phyloP scores from a whole-genome alignment of 2,888 invertebrate species.

The Drosophila gaucha region DNA sequence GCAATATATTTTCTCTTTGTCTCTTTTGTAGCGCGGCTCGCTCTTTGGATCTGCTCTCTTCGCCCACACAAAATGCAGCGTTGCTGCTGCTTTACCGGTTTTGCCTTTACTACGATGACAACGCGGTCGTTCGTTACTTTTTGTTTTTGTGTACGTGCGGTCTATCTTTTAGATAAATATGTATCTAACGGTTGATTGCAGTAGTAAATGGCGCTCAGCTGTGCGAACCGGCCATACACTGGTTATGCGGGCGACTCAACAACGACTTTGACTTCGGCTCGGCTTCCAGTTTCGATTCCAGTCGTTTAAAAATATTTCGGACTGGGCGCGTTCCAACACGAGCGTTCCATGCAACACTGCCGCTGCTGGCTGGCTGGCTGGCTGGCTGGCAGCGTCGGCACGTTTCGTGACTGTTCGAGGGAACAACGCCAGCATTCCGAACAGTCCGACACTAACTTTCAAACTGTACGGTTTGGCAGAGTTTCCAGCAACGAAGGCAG shows the following conservation, averaged over 20 bases:
- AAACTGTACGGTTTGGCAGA: conserved; percentile 83
- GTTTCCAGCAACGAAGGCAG: conserved; percentile 57
- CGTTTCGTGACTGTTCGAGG: conserved; percentile 49
- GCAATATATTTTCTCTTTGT: conserved; percentile 11
- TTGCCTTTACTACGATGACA: conserved; percentile 51
- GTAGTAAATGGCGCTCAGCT: conserved; percentile 73
- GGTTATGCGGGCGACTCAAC: conserved; percentile 45
- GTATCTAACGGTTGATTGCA: conserved; percentile 53
- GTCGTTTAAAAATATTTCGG: conserved; percentile 45
- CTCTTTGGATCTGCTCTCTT: conserved; percentile 17
- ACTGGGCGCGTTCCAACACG: conserved; percentile 57
- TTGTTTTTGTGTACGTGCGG: conserved; percentile 17
- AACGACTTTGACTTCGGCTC: conserved; percentile 25
- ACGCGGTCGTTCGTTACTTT: conserved; percentile 24
- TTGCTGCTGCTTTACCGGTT: conserved; percentile 42
- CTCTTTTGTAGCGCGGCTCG: conserved; percentile 9
- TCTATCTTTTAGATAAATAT: conserved; percentile 64
- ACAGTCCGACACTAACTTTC: conserved; percentile 85
- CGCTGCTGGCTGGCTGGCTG: conserved; percentile 14
- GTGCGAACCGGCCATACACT: conserved; percentile 51
- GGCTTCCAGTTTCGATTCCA: conserved; percentile 40
- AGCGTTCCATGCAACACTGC: conserved; percentile 53
- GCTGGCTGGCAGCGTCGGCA: conserved; percentile 25
- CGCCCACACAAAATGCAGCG: conserved; percentile 61
- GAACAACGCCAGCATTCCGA: conserved; percentile 60